A percentile compares a stretch with the other conserved stretches of the same genome.
phyloP scores from a whole-genome alignment of 2,888 invertebrate species.

The Nemotelus pantherinus region DNA sequence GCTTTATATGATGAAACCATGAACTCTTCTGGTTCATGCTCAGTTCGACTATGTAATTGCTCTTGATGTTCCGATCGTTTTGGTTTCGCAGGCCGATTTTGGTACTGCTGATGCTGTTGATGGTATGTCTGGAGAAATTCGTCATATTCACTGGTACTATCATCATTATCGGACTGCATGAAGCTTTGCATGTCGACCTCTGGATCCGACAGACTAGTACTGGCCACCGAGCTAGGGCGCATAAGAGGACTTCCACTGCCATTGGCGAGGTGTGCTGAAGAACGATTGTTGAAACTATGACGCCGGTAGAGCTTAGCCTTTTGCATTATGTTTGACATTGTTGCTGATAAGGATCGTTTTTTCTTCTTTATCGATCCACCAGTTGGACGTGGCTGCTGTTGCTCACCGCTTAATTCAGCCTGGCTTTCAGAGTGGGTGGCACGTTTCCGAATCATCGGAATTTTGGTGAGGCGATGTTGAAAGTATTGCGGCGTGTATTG shows the following conservation, averaged over 20 bases:
- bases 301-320: conserved; percentile 74
- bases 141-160: conserved; percentile 55
- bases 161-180: conserved; percentile 61
- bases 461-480: conserved; percentile 57
- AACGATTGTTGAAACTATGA: conserved; percentile 61
- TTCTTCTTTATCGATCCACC: conserved; percentile 72
- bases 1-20: background rate
- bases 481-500: conserved; percentile 55
- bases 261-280: background rate
- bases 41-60: background rate
- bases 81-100: background rate
- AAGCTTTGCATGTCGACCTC: conserved; percentile 72
- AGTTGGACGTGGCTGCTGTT: too few species aligned
- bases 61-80: background rate
- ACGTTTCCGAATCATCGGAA: conserved; percentile 57
- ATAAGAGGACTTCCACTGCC: conserved; percentile 43
- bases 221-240: conserved; percentile 67
- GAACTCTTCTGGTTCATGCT: background rate
- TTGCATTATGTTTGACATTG: conserved; percentile 85
- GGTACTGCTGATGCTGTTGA: conserved; percentile 41
- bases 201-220: conserved; percentile 76
- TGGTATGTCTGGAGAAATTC: conserved; percentile 60
- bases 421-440: conserved; percentile 51
- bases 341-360: conserved; percentile 82
- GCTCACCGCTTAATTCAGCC: background rate